These are phyloP conservation scores for Ptyas mucosa DNA, from an alignment of 2,113 vertebrate genomes.

Conservation along the genomic window DNA sequence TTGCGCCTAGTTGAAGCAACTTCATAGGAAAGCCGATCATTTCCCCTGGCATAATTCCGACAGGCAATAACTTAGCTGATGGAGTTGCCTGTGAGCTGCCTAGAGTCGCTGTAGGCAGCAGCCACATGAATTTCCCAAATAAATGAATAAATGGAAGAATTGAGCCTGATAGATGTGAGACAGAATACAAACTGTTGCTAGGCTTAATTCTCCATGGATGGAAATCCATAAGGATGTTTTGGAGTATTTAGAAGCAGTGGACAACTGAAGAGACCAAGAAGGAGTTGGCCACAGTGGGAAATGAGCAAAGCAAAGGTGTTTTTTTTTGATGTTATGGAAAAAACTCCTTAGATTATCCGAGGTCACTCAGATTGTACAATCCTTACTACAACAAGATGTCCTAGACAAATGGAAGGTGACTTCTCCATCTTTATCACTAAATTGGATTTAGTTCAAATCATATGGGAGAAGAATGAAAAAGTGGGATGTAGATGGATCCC, in stretches of 20 bases:
- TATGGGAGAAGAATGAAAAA: slow-evolving; percentile 21
- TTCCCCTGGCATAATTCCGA: neutral
- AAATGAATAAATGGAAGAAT: neutral
- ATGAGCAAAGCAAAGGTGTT: neutral
- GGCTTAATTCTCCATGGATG: no score
- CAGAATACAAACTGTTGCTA: neutral
- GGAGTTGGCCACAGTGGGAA: no score
- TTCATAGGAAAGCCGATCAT: neutral
- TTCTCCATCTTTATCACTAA: slow-evolving; percentile 12
- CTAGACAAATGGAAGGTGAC: slow-evolving; percentile 21
- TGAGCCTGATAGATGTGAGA: neutral
- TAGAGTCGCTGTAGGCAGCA: neutral
- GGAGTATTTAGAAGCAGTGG: neutral
- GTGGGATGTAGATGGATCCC: neutral
- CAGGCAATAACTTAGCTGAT: neutral
- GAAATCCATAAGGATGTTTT: neutral
- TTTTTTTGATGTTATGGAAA: neutral
- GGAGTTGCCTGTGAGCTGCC: fast-evolving
- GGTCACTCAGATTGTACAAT: neutral
- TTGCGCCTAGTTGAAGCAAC: neutral
- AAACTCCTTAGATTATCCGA: neutral
- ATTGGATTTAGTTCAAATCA: slow-evolving; percentile 1
- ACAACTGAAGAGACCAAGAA: neutral
- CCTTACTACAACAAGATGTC: slow-evolving; percentile 17
- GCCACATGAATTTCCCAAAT: neutral